Evolutionary conservation across 2,797 vertebrate species (phyloP), one percentile per base, ranked within the genome.

Genomic region (Sebastes vulpes): DNA sequence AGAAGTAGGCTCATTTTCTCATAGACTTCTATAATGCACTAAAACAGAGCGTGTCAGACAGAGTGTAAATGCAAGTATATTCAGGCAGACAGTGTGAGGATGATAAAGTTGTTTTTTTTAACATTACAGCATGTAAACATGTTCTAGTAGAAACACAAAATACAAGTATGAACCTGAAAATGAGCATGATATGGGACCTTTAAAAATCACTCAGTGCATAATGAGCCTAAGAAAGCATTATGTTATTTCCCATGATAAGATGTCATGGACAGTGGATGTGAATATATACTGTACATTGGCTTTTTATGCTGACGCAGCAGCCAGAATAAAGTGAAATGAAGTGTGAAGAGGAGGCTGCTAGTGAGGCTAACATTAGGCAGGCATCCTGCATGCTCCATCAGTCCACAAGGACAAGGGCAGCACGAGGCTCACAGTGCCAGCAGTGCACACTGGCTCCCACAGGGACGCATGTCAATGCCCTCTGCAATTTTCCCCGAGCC

Each of bases 361-460:
- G 73, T 38, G 58, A 72, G 56, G 68, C 60, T 57, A 77, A 68
- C 84, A 76, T 82, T 63, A 84, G 52, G 76, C 65, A 70, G 46
- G 64, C 77, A 79, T 71, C 78, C 74, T 54, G 79, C 66, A 69
- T 76, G 85, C 72, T 80, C 54, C 59, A 84, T 56, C 75, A 70
- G 77, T 82, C 81, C 72, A 80, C 81, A 84, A 87, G 72, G 88
- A 91, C 77, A 75, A 82, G 86, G 84, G 84, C 74, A 79, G 71
- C 50, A 9, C 29, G 12, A 66, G 79, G 72, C 61, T 35, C 70
- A 42, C 38, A 60, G 82, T 70, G 84, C 84, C 87, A 83, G 77
- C 77, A 59, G 79, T 89, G 81, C 82, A 83, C 82, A 75, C 78
- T 10, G 64, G 23, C 65, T 79, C 85, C 90, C 83, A 53, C 70